phyloP scores from a whole-genome alignment of 2,113 vertebrate species.

The Gasterosteus nipponicus region DNA sequence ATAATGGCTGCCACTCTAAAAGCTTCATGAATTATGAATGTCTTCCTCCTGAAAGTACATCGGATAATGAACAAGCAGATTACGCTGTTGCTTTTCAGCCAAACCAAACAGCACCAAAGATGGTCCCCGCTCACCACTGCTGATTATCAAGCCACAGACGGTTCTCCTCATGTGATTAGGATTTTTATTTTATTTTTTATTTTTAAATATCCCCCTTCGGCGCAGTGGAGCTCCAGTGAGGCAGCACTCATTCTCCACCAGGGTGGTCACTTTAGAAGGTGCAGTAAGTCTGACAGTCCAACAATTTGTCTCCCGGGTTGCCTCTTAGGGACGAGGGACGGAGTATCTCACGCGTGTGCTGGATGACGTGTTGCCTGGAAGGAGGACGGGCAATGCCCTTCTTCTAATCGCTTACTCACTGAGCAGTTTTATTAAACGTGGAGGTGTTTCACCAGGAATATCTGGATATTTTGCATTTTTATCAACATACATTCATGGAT shows the following conservation, averaged over 20 bases:
- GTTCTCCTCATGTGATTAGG: conserved; percentile 66
- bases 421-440: neutral
- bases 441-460: neutral
- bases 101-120: conserved; percentile 54
- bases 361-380: conserved; percentile 2
- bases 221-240: conserved; percentile 43
- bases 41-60: neutral
- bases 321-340: conserved; percentile 45
- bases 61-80: conserved; percentile 33
- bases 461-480: neutral
- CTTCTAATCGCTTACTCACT: neutral
- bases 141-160: conserved; percentile 63
- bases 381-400: neutral
- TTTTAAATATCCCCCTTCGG: conserved; percentile 60
- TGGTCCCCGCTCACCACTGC: conserved; percentile 28
- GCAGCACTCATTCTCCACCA: conserved; percentile 21
- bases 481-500: neutral
- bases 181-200: conserved; percentile 26
- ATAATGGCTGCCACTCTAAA: conserved; percentile 8
- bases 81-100: conserved; percentile 39
- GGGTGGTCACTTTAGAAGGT: conserved; percentile 41
- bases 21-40: conserved; percentile 27
- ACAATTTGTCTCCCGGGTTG: conserved; percentile 52
- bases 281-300: conserved; percentile 53
- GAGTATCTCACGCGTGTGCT: conserved; percentile 11